A percentile compares a stretch with the other conserved stretches of the same genome.
Evolutionary conservation across 2,113 vertebrate genomes (phyloP).

Genomic region (Dicaeum eximium): DNA sequence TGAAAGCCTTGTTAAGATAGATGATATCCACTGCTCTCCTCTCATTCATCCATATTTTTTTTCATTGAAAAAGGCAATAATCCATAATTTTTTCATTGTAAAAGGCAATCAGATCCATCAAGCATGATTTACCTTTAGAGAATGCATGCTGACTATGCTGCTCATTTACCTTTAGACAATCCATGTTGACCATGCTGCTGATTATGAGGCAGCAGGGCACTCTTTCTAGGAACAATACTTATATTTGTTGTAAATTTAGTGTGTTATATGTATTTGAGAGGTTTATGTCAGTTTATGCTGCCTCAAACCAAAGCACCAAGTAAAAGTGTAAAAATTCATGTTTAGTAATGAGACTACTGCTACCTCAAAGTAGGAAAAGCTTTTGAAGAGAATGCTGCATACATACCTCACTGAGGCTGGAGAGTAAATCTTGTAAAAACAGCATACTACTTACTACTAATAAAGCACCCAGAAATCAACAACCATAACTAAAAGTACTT

Average conservation of each 20-base stretch:
- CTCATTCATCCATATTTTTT: neutral
- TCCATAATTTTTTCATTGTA: neutral
- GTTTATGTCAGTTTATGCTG: neutral
- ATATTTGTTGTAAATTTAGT: neutral
- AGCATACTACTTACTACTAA: neutral
- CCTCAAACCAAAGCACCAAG: neutral
- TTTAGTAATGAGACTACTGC: neutral
- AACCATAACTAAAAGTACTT: neutral
- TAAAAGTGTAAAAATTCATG: neutral
- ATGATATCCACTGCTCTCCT: neutral
- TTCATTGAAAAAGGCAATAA: neutral
- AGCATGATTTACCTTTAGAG: neutral
- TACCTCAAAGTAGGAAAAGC: neutral
- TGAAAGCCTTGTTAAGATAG: neutral
- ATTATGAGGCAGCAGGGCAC: neutral
- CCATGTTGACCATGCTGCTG: neutral
- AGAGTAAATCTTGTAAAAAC: neutral
- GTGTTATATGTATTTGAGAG: neutral
- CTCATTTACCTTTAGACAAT: neutral
- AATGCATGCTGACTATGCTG: neutral
- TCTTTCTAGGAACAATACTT: neutral
- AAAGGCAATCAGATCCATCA: neutral
- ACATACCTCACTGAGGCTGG: neutral
- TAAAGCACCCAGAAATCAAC: neutral
- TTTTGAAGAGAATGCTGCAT: neutral